Evolutionary conservation across 2,888 invertebrate species (phyloP).

Genomic region (Agrotis exclamationis): DNA sequence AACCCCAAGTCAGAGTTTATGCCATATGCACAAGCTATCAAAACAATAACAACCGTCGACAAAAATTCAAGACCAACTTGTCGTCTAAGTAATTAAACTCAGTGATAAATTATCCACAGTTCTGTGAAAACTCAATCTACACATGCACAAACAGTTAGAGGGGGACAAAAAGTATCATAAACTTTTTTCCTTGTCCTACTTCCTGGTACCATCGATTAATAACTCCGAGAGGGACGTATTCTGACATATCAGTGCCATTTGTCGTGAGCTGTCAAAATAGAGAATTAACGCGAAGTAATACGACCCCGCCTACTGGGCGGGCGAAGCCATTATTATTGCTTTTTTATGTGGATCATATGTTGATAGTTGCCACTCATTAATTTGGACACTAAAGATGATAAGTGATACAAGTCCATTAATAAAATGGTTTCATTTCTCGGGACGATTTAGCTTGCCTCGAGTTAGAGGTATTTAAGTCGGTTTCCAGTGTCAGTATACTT

Average conservation of each 20-base stretch:
- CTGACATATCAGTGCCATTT: slow-evolving; percentile 81
- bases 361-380: slow-evolving; percentile 53
- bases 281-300: slow-evolving; percentile 83
- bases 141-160: slow-evolving; percentile 76
- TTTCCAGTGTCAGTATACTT: background rate
- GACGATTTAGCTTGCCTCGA: background rate
- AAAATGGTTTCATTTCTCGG: slow-evolving; percentile 3
- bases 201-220: slow-evolving; percentile 83
- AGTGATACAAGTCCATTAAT: slow-evolving; percentile 42
- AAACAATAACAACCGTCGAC: slow-evolving; percentile 4
- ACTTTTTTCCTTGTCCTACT: slow-evolving; percentile 71
- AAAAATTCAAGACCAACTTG: slow-evolving; percentile 24
- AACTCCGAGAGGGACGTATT: slow-evolving; percentile 65
- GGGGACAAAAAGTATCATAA: slow-evolving; percentile 75
- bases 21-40: no score
- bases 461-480: background rate
- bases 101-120: slow-evolving; percentile 62
- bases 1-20: background rate
- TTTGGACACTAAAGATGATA: slow-evolving; percentile 46
- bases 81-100: slow-evolving; percentile 47
- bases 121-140: slow-evolving; percentile 69
- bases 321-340: slow-evolving; percentile 53
- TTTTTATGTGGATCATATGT: slow-evolving; percentile 49
- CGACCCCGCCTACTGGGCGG: slow-evolving; percentile 85
- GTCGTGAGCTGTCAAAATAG: slow-evolving; percentile 89